These are phyloP conservation scores for Phoxinus dragarum DNA, from an alignment of 2,797 vertebrate genomes.

Conservation along the genomic window DNA sequence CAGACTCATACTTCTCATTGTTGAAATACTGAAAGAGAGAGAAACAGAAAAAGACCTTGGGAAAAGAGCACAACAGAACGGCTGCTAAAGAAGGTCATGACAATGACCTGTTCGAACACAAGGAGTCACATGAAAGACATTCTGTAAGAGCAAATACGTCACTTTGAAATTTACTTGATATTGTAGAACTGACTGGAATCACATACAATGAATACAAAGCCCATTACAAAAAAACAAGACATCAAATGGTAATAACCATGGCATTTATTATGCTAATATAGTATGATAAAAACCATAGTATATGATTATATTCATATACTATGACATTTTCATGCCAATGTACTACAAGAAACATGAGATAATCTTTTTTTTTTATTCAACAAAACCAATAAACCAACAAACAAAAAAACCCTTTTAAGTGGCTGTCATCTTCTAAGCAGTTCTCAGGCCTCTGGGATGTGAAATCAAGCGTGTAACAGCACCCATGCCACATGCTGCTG, in stretches of 20 bases:
- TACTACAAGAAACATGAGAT: neutral
- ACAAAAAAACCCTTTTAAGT: neutral
- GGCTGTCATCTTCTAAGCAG: neutral
- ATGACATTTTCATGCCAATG: neutral
- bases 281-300: neutral
- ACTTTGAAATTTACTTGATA: neutral
- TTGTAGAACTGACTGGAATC: neutral
- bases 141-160: neutral
- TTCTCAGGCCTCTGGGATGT: neutral
- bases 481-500: neutral
- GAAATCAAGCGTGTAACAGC: neutral
- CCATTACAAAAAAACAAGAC: no score
- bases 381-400: neutral
- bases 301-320: neutral
- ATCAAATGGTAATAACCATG: neutral
- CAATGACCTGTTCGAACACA: neutral
- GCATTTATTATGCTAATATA: neutral
- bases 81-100: neutral
- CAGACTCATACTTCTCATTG: conserved; percentile 96
- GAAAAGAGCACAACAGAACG: neutral
- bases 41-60: neutral
- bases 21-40: conserved; percentile 91
- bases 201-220: neutral
- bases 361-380: neutral
- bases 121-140: neutral